Evolutionary conservation across 1,140 invertebrate genomes (phyloP).

Genomic region (Zeugodacus cucurbitae): DNA sequence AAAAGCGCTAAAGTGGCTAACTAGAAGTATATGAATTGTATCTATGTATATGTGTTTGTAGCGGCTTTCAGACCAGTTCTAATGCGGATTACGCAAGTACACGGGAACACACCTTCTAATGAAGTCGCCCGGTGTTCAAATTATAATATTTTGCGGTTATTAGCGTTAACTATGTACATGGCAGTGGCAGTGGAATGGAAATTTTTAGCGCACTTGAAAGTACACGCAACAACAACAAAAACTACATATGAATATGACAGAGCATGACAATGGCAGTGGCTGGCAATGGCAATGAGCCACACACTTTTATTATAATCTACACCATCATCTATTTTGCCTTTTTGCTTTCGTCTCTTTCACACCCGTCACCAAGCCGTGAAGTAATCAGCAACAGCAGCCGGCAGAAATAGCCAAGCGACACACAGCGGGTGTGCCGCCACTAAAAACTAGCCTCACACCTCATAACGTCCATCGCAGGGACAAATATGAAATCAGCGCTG

Average conservation of each 20-base stretch:
- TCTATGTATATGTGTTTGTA: background rate
- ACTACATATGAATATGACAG: background rate
- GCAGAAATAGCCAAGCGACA: background rate
- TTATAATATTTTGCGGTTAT: conserved; percentile 18
- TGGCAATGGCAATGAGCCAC: conserved; percentile 19
- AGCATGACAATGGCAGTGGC: conserved; percentile 6
- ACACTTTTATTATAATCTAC: background rate
- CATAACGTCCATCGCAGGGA: background rate
- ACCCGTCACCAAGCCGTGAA: background rate
- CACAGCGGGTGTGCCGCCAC: conserved; percentile 6
- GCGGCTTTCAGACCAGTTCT: conserved; percentile 17
- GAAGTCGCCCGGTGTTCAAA: conserved; percentile 15
- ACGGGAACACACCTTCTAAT: conserved; percentile 22
- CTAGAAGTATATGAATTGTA: background rate
- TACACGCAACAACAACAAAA: background rate
- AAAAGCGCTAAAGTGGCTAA: background rate
- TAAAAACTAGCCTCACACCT: background rate
- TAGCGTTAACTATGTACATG: conserved; percentile 4
- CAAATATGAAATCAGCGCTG: background rate
- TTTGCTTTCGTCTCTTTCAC: conserved; percentile 10
- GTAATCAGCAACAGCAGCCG: background rate
- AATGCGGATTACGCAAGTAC: conserved; percentile 23
- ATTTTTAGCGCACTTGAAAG: background rate
- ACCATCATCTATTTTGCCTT: background rate
- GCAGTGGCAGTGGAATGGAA: background rate